Base-by-base conservation (phyloP, 2,888 invertebrate species). In the Carcina quercana region DNA sequence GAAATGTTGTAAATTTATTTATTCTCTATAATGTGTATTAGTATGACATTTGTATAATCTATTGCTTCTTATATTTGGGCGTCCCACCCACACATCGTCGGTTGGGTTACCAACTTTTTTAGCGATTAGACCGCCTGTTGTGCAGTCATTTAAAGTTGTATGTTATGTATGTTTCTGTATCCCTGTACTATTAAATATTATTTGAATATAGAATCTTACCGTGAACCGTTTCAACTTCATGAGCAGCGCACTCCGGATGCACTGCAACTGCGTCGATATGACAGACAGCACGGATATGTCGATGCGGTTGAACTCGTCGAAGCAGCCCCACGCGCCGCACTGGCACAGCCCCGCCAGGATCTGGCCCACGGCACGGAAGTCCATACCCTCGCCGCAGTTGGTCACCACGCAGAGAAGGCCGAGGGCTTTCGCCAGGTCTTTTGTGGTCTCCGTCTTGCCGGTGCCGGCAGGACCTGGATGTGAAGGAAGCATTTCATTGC, bases 241-340 rank as follows among this genome's bases (percentile, higher is more conserved):
- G 30, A 94, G 86, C 28, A 97, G 70, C 0, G 93, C 96, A 51
- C 91, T 93, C 33, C 94, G 87, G 38, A 97, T 96, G 8, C 94
- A 94, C 67, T 95, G 96, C 43, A 97, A 75, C 63, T 96, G 96
- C 0, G 94, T 92, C 0, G 96, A 96, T 55, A 97, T 96, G 2
- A 97, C 96, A 10, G 96, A 96, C 12, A 97, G 78, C 27, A 96
- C 96, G 0, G 96, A 96, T 3, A 95, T 90, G 43, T 96, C 95
- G 45, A 97, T 96, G 19, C 96, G 86, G 71, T 97, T 96, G 76
- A 97, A 97, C 73, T 96, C 96, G 50, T 97, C 96, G 60, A 97
- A 97, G 65, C 96, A 97, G 1, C 96, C 97, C 97, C 97, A 97
- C 2, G 96, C 95, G 0, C 97, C 97, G 61, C 93, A 94, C 62